These are phyloP conservation scores for Cebidichthys violaceus DNA, from an alignment of 2,113 vertebrate species.

Conservation along the genomic window DNA sequence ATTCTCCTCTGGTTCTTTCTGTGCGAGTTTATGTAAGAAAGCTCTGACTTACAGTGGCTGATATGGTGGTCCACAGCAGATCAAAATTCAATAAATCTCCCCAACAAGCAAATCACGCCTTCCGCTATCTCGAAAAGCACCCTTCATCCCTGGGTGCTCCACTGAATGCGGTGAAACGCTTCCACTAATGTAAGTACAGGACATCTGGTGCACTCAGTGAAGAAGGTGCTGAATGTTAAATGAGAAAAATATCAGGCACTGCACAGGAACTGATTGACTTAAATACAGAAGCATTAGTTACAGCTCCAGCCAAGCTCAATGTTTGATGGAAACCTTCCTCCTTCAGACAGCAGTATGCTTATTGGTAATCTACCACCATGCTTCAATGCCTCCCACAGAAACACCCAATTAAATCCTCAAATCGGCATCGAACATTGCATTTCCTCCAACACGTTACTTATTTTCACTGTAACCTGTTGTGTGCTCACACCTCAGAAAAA, in stretches of 20 bases:
- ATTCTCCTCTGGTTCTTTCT: slow-evolving; percentile 16
- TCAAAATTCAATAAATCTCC: slow-evolving; percentile 48
- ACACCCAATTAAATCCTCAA: slow-evolving; percentile 40
- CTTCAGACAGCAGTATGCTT: slow-evolving; percentile 6
- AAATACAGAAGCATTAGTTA: slow-evolving; percentile 42
- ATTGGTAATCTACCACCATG: slow-evolving; percentile 47
- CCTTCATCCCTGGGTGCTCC: slow-evolving; percentile 24
- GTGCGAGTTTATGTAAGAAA: slow-evolving; percentile 13
- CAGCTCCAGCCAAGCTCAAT: slow-evolving; percentile 40
- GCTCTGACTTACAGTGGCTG: slow-evolving; percentile 6
- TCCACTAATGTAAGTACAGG: slow-evolving; percentile 19
- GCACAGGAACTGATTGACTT: slow-evolving; percentile 30
- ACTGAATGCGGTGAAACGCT: slow-evolving; percentile 17
- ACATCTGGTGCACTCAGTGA: slow-evolving; percentile 18
- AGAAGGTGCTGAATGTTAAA: slow-evolving; percentile 20
- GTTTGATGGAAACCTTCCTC: slow-evolving; percentile 34
- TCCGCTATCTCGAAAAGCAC: slow-evolving; percentile 9
- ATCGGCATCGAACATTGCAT: neutral
- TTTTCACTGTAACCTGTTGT: slow-evolving; percentile 31
- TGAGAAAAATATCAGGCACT: slow-evolving; percentile 16
- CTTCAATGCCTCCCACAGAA: slow-evolving; percentile 40
- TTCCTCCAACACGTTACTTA: slow-evolving; percentile 22
- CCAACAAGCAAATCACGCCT: slow-evolving; percentile 26
- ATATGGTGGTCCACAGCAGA: neutral
- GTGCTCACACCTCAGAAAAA: slow-evolving; percentile 21